phyloP scores from a whole-genome alignment of 2,797 vertebrate genomes.

The Borostomias antarcticus region DNA sequence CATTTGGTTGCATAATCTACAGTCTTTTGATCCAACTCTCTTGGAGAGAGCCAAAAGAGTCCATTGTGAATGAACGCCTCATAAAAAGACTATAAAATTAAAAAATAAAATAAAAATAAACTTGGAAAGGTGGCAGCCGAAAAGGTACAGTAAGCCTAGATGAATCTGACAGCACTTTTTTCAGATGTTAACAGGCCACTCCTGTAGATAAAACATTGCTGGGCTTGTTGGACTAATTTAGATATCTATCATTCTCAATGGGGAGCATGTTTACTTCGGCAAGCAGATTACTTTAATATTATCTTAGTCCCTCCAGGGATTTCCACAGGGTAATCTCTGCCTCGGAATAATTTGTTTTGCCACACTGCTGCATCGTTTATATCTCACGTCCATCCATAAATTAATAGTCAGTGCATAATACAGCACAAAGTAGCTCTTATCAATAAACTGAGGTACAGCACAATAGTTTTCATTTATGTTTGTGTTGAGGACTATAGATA shows the following conservation, averaged over 20 bases:
- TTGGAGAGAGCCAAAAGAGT: neutral
- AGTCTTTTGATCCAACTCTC: neutral
- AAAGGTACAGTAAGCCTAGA: slow-evolving; percentile 6
- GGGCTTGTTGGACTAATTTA: slow-evolving; percentile 66
- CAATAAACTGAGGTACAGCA: neutral
- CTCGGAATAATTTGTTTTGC: slow-evolving; percentile 72
- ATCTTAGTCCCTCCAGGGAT: slow-evolving; percentile 53
- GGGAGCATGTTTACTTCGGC: slow-evolving; percentile 56
- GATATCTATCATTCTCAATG: slow-evolving; percentile 63
- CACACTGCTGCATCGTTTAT: slow-evolving; percentile 51
- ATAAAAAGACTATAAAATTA: too few relatives aligned
- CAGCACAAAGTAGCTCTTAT: slow-evolving; percentile 9
- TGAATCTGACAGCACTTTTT: slow-evolving; percentile 41
- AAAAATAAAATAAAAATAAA: neutral
- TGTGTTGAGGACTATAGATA: neutral
- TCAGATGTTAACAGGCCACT: slow-evolving; percentile 19
- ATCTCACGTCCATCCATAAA: slow-evolving; percentile 48
- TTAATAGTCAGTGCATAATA: slow-evolving; percentile 50
- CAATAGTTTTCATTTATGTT: neutral
- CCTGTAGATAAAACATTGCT: slow-evolving; percentile 36
- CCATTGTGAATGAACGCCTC: neutral
- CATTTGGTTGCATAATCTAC: neutral
- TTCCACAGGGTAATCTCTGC: slow-evolving; percentile 51
- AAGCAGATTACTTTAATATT: slow-evolving; percentile 67
- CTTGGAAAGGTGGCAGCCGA: neutral